Percentiles rank a stretch among this genome's conserved stretches.
These are phyloP conservation scores for Gortyna flavago DNA, from an alignment of 2,888 invertebrate genomes.

Conservation along the genomic window DNA sequence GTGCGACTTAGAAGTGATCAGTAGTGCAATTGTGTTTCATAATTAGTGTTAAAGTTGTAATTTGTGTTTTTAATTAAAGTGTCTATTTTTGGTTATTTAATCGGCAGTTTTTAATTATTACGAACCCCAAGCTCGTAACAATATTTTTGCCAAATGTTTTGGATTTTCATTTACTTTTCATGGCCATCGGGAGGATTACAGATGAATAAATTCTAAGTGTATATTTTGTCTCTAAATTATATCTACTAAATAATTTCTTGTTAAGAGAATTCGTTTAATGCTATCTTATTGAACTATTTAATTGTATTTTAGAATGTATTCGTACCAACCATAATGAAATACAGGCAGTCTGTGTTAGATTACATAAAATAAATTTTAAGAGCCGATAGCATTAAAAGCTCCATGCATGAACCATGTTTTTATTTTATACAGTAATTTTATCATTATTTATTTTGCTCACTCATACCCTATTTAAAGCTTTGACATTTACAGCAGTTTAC, in stretches of 20 bases:
- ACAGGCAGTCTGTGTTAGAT: constrained; percentile 28
- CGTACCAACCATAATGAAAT: constrained; percentile 15
- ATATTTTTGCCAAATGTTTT: background rate
- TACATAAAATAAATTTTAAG: constrained; percentile 1
- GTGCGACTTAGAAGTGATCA: too few relatives aligned
- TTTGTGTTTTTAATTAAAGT: too few relatives aligned
- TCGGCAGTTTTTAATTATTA: too few relatives aligned
- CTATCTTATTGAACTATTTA: constrained; percentile 21
- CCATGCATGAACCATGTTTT: background rate
- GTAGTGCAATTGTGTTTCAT: too few relatives aligned
- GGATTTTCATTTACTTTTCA: constrained; percentile 1
- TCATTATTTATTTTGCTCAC: constrained; percentile 2
- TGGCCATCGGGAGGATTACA: background rate
- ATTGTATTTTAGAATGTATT: constrained; percentile 46
- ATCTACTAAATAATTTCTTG: constrained; percentile 10
- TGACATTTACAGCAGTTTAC: constrained; percentile 1
- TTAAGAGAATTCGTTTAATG: constrained; percentile 7
- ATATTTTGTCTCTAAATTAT: constrained; percentile 11
- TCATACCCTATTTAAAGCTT: background rate
- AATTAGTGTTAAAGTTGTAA: too few relatives aligned
- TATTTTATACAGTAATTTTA: background rate
- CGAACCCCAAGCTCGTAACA: too few relatives aligned
- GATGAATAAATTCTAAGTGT: constrained; percentile 16
- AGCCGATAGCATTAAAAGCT: background rate
- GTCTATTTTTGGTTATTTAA: too few relatives aligned